Evolutionary conservation across 2,888 invertebrate genomes (phyloP).

Genomic region (Ischnura elegans): DNA sequence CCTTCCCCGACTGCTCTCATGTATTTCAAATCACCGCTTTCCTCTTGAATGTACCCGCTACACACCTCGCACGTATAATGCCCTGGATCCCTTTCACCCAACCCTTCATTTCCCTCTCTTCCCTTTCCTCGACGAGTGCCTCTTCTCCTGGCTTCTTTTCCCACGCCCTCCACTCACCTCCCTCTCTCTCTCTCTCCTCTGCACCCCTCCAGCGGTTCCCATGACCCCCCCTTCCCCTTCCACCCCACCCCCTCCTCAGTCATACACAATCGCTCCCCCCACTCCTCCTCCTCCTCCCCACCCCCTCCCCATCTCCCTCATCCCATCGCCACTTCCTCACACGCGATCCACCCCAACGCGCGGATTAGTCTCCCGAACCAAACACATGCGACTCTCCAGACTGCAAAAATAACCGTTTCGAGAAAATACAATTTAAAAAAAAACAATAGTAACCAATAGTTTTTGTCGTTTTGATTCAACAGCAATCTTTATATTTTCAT

Average conservation of each 20-base stretch:
- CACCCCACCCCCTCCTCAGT: neutral
- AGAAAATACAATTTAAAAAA: too few species aligned
- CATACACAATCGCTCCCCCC: neutral
- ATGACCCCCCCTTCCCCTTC: neutral
- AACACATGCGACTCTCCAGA: too few species aligned
- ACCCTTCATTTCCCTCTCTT: slow-evolving; percentile 49
- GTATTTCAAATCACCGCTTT: neutral
- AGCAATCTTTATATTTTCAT: too few species aligned
- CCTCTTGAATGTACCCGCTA: neutral
- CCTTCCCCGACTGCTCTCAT: neutral
- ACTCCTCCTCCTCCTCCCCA: neutral
- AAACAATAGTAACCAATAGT: too few species aligned
- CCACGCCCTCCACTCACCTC: neutral
- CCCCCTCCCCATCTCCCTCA: neutral
- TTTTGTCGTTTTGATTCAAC: too few species aligned
- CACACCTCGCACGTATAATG: neutral
- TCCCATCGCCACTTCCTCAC: slow-evolving; percentile 46
- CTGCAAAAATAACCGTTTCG: too few species aligned
- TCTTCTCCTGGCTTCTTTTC: neutral
- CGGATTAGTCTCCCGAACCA: too few species aligned
- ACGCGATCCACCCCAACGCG: neutral
- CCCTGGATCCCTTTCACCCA: neutral
- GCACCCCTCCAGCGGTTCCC: neutral
- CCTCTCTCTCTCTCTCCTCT: neutral
- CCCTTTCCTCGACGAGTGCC: neutral